Evolutionary conservation across 2,797 vertebrate genomes (phyloP), one percentile per base, ranked within the genome.

Genomic region (Anableps anableps): DNA sequence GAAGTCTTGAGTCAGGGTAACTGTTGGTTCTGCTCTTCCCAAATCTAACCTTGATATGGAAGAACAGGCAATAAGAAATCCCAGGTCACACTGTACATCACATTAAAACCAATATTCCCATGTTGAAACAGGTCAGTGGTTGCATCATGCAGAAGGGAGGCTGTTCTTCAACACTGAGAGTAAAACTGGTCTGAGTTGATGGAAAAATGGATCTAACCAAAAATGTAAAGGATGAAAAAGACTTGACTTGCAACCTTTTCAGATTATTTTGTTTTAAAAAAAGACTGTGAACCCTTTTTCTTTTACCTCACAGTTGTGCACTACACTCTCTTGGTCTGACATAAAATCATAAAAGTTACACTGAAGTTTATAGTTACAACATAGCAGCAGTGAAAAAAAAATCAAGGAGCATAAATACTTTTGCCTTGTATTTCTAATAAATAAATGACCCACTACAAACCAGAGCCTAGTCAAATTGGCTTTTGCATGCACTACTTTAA

Each of bases 381-480:
- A 10, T 45, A 45, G 9, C 45, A 41, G 6, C 38, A 41, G 3
- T 41, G 3, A 41, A 41, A 9, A 64, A 64, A 19, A 64, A 8
- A 64, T 36, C 31, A 62, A 34, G 60, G 47, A 2, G 16, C 19
- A 64, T 34, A 60, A 64, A 64, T 64, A 21, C 5, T 21, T 62
- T 64, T 34, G 60, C 29, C 55, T 1, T 60, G 1, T 8, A 80
- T 86, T 80, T 78, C 77, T 82, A 80, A 72, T 34, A 74, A 71
- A 21, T 55, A 74, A 83, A 74, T 36, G 72, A 14, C 31, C 17
- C 29, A 58, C 66, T 31, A 17, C 62, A 81, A 80, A 80, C 58
- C 53, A 41, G 26, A 64, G 60, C 41, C 51, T 60, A 48, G n/a
- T 51, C 43, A 62, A 34, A 73, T 73, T 38, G 26, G 23, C 7